These are phyloP conservation scores for Parasteatoda lunata DNA, from an alignment of 2,888 invertebrate species.

Conservation along the genomic window DNA sequence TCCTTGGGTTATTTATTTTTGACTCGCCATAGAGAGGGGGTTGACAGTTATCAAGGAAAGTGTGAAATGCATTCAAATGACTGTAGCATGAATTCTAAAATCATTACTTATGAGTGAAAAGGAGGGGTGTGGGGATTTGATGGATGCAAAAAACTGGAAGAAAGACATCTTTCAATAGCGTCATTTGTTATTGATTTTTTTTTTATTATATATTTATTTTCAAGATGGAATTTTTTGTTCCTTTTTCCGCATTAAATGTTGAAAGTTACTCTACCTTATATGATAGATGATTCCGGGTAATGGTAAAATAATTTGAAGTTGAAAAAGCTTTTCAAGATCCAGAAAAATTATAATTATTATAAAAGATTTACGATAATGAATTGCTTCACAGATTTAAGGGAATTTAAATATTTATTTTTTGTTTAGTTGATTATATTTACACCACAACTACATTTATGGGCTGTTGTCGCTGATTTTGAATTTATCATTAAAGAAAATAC, in stretches of 20 bases:
- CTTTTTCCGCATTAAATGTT: neutral
- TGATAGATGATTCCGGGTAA: neutral
- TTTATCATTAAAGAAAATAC: too few species aligned
- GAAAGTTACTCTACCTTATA: constrained; percentile 2
- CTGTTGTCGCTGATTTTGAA: too few species aligned
- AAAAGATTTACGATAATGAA: too few species aligned
- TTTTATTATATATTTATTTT: neutral
- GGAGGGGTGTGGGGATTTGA: neutral
- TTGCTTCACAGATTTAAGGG: too few species aligned
- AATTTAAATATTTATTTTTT: too few species aligned
- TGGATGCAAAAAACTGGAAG: neutral
- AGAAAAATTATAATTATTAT: too few species aligned
- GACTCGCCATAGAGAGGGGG: constrained; percentile 21
- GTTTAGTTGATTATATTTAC: too few species aligned
- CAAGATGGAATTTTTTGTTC: neutral
- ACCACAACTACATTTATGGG: too few species aligned
- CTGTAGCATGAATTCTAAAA: constrained; percentile 41
- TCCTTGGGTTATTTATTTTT: constrained; percentile 53
- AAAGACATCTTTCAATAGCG: neutral
- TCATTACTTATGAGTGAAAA: constrained; percentile 34
- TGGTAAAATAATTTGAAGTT: neutral
- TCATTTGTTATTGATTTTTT: neutral
- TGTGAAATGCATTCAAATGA: constrained; percentile 60
- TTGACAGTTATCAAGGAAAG: constrained; percentile 16
- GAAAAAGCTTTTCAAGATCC: too few species aligned